phyloP scores from a whole-genome alignment of 2,113 vertebrate species.

The Ahaetulla prasina region DNA sequence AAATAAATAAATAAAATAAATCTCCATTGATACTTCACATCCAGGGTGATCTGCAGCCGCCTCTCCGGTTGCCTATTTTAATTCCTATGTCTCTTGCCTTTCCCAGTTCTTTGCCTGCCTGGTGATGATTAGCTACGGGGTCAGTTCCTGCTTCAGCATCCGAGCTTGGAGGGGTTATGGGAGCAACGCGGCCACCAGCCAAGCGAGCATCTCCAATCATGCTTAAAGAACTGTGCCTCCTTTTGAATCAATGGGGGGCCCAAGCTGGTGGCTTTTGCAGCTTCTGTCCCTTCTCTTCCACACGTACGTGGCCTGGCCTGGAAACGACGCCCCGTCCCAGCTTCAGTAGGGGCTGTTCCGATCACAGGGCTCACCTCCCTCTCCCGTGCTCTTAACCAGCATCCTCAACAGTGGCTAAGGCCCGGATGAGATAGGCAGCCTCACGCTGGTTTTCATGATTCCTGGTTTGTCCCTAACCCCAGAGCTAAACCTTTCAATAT shows the following conservation, averaged over 20 bases:
- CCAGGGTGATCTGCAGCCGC: no score
- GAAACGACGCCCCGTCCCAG: background rate
- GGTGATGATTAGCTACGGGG: constrained; percentile 74
- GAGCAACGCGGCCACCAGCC: constrained; percentile 78
- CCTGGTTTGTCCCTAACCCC: rapidly evolving
- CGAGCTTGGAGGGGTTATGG: constrained; percentile 77
- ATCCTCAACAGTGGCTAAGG: rapidly evolving
- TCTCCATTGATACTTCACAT: no score
- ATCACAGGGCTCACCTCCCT: background rate
- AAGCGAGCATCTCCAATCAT: constrained; percentile 67
- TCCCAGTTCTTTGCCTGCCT: constrained; percentile 84
- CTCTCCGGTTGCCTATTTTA: background rate
- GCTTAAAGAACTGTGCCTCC: constrained; percentile 39
- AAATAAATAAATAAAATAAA: no score
- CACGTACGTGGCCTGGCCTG: background rate
- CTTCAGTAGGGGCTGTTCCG: rapidly evolving
- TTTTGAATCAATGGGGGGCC: background rate
- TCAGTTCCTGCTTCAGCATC: constrained; percentile 82
- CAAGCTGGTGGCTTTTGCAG: background rate
- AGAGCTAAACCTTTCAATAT: background rate
- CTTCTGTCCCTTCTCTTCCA: rapidly evolving
- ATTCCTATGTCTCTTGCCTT: background rate
- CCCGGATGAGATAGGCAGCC: background rate
- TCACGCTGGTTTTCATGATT: background rate
- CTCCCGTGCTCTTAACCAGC: rapidly evolving